Evolutionary conservation across 2,113 vertebrate genomes (phyloP).

Genomic region (Eubucco bourcierii): DNA sequence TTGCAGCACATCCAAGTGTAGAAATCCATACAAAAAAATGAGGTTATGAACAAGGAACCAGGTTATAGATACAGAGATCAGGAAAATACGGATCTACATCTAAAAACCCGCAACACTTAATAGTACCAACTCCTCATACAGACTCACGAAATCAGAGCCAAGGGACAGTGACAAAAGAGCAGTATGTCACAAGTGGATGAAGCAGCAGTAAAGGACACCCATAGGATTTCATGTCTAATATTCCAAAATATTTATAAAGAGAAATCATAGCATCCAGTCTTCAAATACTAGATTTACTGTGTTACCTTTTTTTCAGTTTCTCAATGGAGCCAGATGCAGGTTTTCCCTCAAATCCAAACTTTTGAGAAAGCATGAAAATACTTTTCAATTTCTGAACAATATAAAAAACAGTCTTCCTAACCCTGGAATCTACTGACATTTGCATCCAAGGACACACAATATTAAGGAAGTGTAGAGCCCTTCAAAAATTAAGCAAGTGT

Average conservation of each 20-base stretch:
- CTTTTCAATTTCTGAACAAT: not conserved
- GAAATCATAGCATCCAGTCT: not conserved
- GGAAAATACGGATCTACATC: not conserved
- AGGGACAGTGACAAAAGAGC: not conserved
- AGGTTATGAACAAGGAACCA: not conserved
- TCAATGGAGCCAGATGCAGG: not conserved
- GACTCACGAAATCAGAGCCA: not conserved
- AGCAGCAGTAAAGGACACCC: not conserved
- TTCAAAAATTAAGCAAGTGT: not conserved
- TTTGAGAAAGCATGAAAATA: not conserved
- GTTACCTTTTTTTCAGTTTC: not conserved
- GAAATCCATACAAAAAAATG: not conserved
- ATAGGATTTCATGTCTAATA: not conserved
- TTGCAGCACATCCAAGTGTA: not conserved
- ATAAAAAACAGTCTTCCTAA: not conserved
- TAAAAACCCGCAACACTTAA: rapidly evolving
- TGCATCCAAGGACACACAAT: not conserved
- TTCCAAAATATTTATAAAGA: not conserved
- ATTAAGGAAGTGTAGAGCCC: not conserved
- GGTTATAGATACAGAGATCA: rapidly evolving
- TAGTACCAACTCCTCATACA: not conserved
- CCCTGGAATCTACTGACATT: not conserved
- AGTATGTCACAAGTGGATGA: not conserved
- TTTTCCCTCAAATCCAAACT: not conserved
- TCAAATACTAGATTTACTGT: not conserved